These are phyloP conservation scores for Augochlorella aurata DNA, from an alignment of 2,888 invertebrate species.

Conservation along the genomic window DNA sequence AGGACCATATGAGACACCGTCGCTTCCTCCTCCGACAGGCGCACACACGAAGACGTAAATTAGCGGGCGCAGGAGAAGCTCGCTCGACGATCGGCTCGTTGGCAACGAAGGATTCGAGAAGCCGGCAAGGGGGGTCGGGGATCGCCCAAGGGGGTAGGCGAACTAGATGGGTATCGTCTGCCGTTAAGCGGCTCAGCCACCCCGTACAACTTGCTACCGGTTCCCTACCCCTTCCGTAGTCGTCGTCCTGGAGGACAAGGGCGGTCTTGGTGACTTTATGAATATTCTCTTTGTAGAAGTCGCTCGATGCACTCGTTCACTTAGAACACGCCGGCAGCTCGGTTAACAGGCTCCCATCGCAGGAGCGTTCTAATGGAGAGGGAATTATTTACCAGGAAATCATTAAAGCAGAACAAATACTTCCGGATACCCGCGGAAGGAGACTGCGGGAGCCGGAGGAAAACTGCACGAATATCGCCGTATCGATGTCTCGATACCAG, in stretches of 20 bases:
- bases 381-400: slow-evolving; percentile 63
- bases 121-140: slow-evolving; percentile 19
- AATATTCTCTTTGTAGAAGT: slow-evolving; percentile 72
- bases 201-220: slow-evolving; percentile 56
- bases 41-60: slow-evolving; percentile 58
- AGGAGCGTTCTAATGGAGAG: slow-evolving; percentile 50
- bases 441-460: not conserved
- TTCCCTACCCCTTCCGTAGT: slow-evolving; percentile 17
- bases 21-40: not conserved
- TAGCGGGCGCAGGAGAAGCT: slow-evolving; percentile 59
- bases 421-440: slow-evolving; percentile 9
- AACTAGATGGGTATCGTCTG: slow-evolving; percentile 69
- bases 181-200: slow-evolving; percentile 72
- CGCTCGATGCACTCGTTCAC: slow-evolving; percentile 67
- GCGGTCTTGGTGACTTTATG: slow-evolving; percentile 68
- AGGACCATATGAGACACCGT: slow-evolving; percentile 12
- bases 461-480: not conserved
- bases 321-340: slow-evolving; percentile 61
- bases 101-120: slow-evolving; percentile 46
- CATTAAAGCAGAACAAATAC: slow-evolving; percentile 48
- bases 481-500: not conserved
- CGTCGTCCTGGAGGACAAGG: slow-evolving; percentile 59
- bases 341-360: slow-evolving; percentile 42
- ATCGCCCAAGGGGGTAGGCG: slow-evolving; percentile 57
- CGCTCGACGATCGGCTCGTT: slow-evolving; percentile 42